Conservation (phyloP, 2,888 invertebrate species). For the Oscheius sp. region DNA sequence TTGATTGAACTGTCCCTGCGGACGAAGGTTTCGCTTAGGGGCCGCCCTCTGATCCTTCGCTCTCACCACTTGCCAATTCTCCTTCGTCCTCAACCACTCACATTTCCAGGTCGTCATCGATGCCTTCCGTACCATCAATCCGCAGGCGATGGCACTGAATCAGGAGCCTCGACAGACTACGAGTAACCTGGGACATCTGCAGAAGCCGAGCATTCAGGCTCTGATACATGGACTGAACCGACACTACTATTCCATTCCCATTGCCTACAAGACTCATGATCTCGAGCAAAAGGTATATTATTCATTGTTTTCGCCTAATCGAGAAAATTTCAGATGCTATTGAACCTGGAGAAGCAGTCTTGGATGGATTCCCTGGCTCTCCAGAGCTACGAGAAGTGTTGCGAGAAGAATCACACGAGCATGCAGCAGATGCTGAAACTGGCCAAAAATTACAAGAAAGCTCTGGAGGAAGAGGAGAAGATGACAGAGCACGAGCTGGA, state of each 20-base stretch:
- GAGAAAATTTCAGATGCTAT: slow-evolving; percentile 82
- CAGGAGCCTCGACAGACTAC: slow-evolving; percentile 99
- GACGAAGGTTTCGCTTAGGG: background rate
- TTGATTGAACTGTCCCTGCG: slow-evolving; percentile 11
- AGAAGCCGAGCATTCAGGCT: slow-evolving; percentile 98
- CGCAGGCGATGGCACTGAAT: slow-evolving; percentile 97
- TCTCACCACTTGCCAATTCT: background rate
- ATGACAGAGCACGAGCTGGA: slow-evolving; percentile 99
- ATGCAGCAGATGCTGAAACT: slow-evolving; percentile 95
- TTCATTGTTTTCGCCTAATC: background rate
- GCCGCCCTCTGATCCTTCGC: slow-evolving; percentile 14
- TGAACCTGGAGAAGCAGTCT: slow-evolving; percentile 97
- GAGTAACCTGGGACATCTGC: slow-evolving; percentile 96
- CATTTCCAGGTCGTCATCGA: slow-evolving; percentile 92
- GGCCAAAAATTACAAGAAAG: slow-evolving; percentile 97
- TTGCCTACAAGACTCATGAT: slow-evolving; percentile 98
- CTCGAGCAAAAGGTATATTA: slow-evolving; percentile 86
- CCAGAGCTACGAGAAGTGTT: slow-evolving; percentile 89
- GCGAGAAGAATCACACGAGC: slow-evolving; percentile 90
- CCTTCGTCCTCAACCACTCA: background rate
- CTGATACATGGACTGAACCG: slow-evolving; percentile 97
- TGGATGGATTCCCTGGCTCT: slow-evolving; percentile 96
- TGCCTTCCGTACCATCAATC: slow-evolving; percentile 97
- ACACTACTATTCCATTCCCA: slow-evolving; percentile 99
- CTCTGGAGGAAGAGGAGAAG: slow-evolving; percentile 97